Percentiles rank a stretch among this genome's conserved stretches.
phyloP scores from a whole-genome alignment of 2,113 vertebrate species.

The Spea bombifrons region DNA sequence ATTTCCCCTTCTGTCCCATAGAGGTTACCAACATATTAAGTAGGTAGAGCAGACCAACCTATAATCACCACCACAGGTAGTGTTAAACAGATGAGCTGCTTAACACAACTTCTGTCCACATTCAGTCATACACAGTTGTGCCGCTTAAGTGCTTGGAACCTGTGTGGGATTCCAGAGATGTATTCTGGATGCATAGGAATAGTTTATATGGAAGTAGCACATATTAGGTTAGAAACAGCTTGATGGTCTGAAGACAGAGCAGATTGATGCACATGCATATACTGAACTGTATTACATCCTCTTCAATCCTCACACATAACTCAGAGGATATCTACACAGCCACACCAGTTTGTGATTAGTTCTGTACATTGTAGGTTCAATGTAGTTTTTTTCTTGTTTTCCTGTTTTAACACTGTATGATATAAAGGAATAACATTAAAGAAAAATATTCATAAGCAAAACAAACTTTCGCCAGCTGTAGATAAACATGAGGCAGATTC shows the following conservation, averaged over 20 bases:
- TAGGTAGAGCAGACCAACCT: not conserved
- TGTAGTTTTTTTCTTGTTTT: not conserved
- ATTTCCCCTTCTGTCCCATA: not conserved
- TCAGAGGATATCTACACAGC: not conserved
- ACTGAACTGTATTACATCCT: not conserved
- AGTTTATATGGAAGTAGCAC: not conserved
- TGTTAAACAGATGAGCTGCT: not conserved
- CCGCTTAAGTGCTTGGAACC: conserved; percentile 16
- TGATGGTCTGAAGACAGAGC: conserved; percentile 9
- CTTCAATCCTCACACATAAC: not conserved
- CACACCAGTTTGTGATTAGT: not conserved
- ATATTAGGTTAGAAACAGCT: not conserved
- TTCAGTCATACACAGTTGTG: conserved; percentile 9
- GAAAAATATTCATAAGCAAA: conserved; percentile 12
- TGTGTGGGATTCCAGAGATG: conserved; percentile 6
- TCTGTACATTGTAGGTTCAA: conserved; percentile 4
- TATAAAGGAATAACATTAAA: conserved; percentile 23
- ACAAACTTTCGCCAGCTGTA: conserved; percentile 31
- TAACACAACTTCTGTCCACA: not conserved
- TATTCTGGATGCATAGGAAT: conserved; percentile 1
- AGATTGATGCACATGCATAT: conserved; percentile 8
- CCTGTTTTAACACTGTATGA: conserved; percentile 38
- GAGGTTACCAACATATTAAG: not conserved
- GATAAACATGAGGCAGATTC: conserved; percentile 32
- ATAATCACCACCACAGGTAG: not conserved